Percentiles rank a stretch among this genome's conserved stretches.
Conservation (phyloP, 2,888 invertebrate species). For the Apoda limacodes region DNA sequence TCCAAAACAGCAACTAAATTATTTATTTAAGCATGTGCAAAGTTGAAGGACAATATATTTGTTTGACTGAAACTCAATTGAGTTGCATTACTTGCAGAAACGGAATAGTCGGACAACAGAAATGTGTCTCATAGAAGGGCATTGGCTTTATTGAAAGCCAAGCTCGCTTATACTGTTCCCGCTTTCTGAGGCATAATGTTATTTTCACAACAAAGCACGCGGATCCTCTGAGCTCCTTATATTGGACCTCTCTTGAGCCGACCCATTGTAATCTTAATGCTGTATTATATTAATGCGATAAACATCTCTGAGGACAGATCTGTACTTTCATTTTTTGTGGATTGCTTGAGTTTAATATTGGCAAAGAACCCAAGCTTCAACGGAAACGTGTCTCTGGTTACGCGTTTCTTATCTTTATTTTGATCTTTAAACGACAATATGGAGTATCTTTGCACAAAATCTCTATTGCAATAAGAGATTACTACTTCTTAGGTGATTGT, state of each 20-base stretch:
- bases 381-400: constrained; percentile 47
- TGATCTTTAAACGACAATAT: no score
- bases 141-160: constrained; percentile 60
- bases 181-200: constrained; percentile 61
- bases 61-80: constrained; percentile 33
- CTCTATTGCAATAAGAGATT: no score
- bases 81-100: constrained; percentile 52
- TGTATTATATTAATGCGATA: constrained; percentile 69
- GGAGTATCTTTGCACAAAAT: no score
- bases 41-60: no score
- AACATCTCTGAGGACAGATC: constrained; percentile 55
- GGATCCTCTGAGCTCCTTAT: constrained; percentile 58
- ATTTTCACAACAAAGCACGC: constrained; percentile 66
- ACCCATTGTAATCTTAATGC: constrained; percentile 67
- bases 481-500: no score
- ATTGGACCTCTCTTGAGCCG: constrained; percentile 65
- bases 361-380: constrained; percentile 34
- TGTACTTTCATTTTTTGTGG: constrained; percentile 45
- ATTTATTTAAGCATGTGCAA: no score
- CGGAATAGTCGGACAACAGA: constrained; percentile 45
- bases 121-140: constrained; percentile 45
- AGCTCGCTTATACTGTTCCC: constrained; percentile 46
- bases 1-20: no score
- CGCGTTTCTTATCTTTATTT: constrained; percentile 46
- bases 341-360: constrained; percentile 53